Percentiles rank a stretch among this genome's conserved stretches.
Conservation (phyloP, 1,140 invertebrate genomes). For the Drosophila ercepeae region DNA sequence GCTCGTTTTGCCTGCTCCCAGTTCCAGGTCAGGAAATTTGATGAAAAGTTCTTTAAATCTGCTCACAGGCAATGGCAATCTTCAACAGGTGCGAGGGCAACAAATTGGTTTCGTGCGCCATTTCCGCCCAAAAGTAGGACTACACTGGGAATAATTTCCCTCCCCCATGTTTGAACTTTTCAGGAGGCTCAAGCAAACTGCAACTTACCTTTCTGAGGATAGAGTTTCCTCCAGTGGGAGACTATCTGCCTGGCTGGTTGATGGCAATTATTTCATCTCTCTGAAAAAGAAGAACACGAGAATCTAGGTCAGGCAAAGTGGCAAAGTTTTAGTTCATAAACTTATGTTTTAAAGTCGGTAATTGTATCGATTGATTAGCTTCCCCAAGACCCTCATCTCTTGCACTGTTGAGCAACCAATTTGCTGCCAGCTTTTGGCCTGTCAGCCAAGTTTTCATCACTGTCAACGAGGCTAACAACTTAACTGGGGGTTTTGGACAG, state of each 20-base stretch:
- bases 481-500: slow-evolving; percentile 47
- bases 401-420: slow-evolving; percentile 19
- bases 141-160: not conserved
- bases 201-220: slow-evolving; percentile 39
- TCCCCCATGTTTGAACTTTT: not conserved
- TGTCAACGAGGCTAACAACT: slow-evolving; percentile 68
- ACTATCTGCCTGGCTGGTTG: slow-evolving; percentile 17
- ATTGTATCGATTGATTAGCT: slow-evolving; percentile 26
- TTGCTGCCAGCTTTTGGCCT: slow-evolving; percentile 42
- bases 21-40: slow-evolving; percentile 60
- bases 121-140: slow-evolving; percentile 40
- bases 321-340: slow-evolving; percentile 16
- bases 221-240: slow-evolving; percentile 36
- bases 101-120: slow-evolving; percentile 71
- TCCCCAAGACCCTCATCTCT: slow-evolving; percentile 11
- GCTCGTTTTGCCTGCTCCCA: slow-evolving; percentile 11
- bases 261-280: slow-evolving; percentile 58
- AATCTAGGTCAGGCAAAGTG: slow-evolving; percentile 57
- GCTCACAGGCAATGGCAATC: slow-evolving; percentile 7
- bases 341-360: slow-evolving; percentile 10
- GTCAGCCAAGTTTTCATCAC: slow-evolving; percentile 78
- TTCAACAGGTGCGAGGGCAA: slow-evolving; percentile 34
- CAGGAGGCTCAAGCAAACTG: too few relatives aligned
- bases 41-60: slow-evolving; percentile 62
- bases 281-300: slow-evolving; percentile 44